Conservation (phyloP, 1,140 invertebrate genomes). For the Helicoverpa zea region DNA sequence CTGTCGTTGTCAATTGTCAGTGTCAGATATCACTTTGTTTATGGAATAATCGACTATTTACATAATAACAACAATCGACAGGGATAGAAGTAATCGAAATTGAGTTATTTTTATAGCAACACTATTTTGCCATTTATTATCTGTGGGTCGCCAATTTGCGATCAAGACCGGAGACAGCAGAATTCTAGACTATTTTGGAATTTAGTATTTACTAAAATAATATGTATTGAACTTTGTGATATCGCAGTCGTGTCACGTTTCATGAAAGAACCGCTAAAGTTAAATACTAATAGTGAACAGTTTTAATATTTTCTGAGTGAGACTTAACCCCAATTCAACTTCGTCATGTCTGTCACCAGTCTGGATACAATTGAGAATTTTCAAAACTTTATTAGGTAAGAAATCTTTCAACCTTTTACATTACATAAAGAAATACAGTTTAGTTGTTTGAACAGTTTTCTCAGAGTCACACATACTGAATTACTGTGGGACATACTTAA, state of each 20-base stretch:
- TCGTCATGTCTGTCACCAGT: constrained; percentile 74
- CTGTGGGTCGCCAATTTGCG: neutral
- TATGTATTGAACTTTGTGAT: neutral
- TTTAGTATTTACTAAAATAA: neutral
- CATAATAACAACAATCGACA: too few species aligned
- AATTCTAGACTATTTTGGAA: constrained; percentile 27
- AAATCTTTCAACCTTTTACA: neutral
- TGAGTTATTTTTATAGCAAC: neutral
- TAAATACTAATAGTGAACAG: neutral
- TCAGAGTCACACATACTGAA: too few species aligned
- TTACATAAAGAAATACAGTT: neutral
- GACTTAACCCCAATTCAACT: constrained; percentile 61
- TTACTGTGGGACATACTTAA: too few species aligned
- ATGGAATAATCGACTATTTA: too few species aligned
- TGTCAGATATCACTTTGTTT: too few species aligned
- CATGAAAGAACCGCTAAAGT: neutral
- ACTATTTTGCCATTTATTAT: neutral
- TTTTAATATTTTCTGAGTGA: constrained; percentile 23
- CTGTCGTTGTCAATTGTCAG: neutral
- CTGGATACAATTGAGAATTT: constrained; percentile 73
- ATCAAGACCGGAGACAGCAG: constrained; percentile 6
- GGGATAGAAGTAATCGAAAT: neutral
- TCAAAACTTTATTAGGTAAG: constrained; percentile 75
- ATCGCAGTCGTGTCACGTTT: constrained; percentile 1
- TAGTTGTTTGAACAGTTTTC: too few species aligned